Evolutionary conservation across 2,888 invertebrate species (phyloP).

Genomic region (Mythimna albipuncta): DNA sequence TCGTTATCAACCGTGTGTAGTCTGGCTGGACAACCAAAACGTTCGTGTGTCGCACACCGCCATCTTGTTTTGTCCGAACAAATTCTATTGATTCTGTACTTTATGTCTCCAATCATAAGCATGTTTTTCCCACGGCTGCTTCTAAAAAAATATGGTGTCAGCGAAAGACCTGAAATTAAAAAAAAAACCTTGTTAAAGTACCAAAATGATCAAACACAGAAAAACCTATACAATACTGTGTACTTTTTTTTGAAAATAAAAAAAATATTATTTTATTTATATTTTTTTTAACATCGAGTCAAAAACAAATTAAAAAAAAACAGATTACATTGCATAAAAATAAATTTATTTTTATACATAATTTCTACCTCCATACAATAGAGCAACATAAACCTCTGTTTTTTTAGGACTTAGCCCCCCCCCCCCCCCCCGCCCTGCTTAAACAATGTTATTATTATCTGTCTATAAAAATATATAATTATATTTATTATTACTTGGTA

Average conservation of each 20-base stretch:
- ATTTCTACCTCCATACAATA: too few relatives aligned
- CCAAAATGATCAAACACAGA: not conserved
- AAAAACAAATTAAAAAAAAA: too few relatives aligned
- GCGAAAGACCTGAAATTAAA: slow-evolving; percentile 13
- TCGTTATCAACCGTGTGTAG: slow-evolving; percentile 64
- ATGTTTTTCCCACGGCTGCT: slow-evolving; percentile 59
- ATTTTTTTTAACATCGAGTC: too few relatives aligned
- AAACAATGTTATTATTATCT: too few relatives aligned
- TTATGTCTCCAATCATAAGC: slow-evolving; percentile 59
- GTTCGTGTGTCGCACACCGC: slow-evolving; percentile 69
- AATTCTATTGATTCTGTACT: slow-evolving; percentile 62
- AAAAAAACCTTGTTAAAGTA: not conserved
- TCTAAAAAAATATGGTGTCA: slow-evolving; percentile 53
- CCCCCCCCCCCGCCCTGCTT: too few relatives aligned
- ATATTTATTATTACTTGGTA: too few relatives aligned
- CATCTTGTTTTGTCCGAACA: slow-evolving; percentile 64
- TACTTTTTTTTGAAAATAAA: too few relatives aligned
- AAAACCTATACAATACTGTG: too few relatives aligned
- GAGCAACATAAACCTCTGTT: too few relatives aligned
- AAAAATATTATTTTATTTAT: too few relatives aligned
- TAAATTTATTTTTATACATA: not conserved
- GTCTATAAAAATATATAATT: too few relatives aligned
- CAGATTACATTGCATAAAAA: not conserved
- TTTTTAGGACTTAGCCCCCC: too few relatives aligned
- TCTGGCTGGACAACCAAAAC: slow-evolving; percentile 66